phyloP scores from a whole-genome alignment of 1,140 invertebrate species.

The Ectropis grisescens region DNA sequence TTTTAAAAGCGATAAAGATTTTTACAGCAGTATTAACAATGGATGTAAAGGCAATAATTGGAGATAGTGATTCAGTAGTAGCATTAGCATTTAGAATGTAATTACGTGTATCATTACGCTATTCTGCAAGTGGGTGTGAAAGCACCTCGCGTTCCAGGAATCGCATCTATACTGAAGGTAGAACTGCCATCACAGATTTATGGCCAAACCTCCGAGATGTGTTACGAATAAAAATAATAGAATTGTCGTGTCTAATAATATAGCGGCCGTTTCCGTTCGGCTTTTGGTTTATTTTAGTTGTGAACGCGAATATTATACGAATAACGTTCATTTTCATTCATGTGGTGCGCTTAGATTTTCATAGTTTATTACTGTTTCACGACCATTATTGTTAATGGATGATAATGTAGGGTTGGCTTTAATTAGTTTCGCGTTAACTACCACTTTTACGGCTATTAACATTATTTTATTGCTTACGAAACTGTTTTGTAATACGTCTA shows the following conservation, averaged over 20 bases:
- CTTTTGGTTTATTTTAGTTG: constrained; percentile 61
- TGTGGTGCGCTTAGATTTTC: constrained; percentile 23
- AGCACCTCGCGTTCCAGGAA: constrained; percentile 32
- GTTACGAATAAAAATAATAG: constrained; percentile 68
- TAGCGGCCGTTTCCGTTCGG: constrained; percentile 59
- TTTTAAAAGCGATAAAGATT: neutral
- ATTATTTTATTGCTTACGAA: constrained; percentile 15
- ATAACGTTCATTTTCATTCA: constrained; percentile 45
- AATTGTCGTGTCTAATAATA: constrained; percentile 67
- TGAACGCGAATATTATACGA: constrained; percentile 51
- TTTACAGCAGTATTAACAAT: too few relatives aligned
- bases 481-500: constrained; percentile 9
- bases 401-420: constrained; percentile 23
- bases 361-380: constrained; percentile 24
- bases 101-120: constrained; percentile 23
- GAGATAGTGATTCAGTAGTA: too few relatives aligned
- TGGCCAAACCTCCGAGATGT: constrained; percentile 54
- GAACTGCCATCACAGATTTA: constrained; percentile 34
- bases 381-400: constrained; percentile 23
- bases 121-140: constrained; percentile 36
- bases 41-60: too few relatives aligned
- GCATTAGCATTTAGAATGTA: too few relatives aligned
- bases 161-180: constrained; percentile 28
- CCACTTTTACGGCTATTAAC: constrained; percentile 12
- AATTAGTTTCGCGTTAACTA: constrained; percentile 20